A percentile compares a stretch with the other conserved stretches of the same genome.
phyloP scores from a whole-genome alignment of 1,140 invertebrate genomes.

The Sinonovacula constricta region DNA sequence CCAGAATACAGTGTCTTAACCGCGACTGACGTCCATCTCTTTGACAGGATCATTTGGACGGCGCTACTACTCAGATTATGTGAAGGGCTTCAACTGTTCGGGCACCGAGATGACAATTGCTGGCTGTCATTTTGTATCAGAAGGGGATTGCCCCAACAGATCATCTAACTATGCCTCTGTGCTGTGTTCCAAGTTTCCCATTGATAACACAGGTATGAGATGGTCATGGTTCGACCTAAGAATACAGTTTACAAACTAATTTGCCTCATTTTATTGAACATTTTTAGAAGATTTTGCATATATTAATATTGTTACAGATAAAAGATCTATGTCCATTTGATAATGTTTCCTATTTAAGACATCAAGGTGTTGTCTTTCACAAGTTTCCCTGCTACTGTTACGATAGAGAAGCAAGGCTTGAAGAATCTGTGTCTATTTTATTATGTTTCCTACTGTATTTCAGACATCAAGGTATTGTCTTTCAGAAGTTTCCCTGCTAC shows the following conservation, averaged over 20 bases:
- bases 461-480: constrained; percentile 55
- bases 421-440: too few relatives aligned
- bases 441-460: too few relatives aligned
- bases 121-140: constrained; percentile 50
- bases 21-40: too few relatives aligned
- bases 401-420: constrained; percentile 84
- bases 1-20: too few relatives aligned
- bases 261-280: too few relatives aligned
- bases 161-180: constrained; percentile 60
- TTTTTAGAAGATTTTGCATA: too few relatives aligned
- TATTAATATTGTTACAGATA: too few relatives aligned
- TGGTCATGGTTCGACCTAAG: background rate
- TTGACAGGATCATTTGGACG: constrained; percentile 54
- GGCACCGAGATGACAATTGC: constrained; percentile 53
- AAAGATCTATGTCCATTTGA: too few relatives aligned
- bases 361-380: constrained; percentile 49
- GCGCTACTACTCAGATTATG: constrained; percentile 43
- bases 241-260: too few relatives aligned
- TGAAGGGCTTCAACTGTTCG: constrained; percentile 55
- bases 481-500: constrained; percentile 46
- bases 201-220: constrained; percentile 50
- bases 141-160: constrained; percentile 44
- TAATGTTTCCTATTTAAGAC: too few relatives aligned
- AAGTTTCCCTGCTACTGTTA: constrained; percentile 76
- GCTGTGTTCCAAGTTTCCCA: constrained; percentile 56